Evolutionary conservation across 2,888 invertebrate genomes (phyloP).

Genomic region (Smittia aterrima): DNA sequence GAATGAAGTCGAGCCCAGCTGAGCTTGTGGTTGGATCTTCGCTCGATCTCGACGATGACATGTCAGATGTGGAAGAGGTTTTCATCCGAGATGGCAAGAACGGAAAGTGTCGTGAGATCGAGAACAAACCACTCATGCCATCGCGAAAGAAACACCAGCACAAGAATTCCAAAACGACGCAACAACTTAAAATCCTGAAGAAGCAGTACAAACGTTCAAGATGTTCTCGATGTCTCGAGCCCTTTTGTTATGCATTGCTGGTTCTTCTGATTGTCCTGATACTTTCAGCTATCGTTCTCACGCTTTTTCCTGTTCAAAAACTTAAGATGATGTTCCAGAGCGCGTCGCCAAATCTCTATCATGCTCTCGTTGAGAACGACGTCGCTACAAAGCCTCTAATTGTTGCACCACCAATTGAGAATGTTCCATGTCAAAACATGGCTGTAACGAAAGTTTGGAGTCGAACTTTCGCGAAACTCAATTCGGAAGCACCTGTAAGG

Average conservation of each 20-base stretch:
- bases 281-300: conserved; percentile 57
- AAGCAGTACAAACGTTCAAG: conserved; percentile 46
- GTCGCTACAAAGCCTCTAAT: neutral
- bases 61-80: conserved; percentile 68
- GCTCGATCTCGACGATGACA: conserved; percentile 27
- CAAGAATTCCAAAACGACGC: conserved; percentile 44
- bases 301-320: conserved; percentile 30
- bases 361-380: conserved; percentile 17
- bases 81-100: conserved; percentile 71
- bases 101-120: conserved; percentile 65
- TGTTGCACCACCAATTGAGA: neutral
- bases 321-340: conserved; percentile 27
- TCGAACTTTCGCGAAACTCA: conserved; percentile 65
- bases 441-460: conserved; percentile 65
- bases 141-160: conserved; percentile 62
- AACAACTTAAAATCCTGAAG: conserved; percentile 29
- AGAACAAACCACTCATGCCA: conserved; percentile 70
- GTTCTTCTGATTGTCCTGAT: conserved; percentile 19
- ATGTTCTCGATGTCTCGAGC: conserved; percentile 62
- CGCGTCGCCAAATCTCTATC: conserved; percentile 45
- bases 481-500: conserved; percentile 71
- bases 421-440: conserved; percentile 60
- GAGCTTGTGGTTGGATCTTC: conserved; percentile 33
- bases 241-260: conserved; percentile 61
- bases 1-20: conserved; percentile 30